Conservation (phyloP, 2,113 vertebrate genomes). For the Hylia prasina region DNA sequence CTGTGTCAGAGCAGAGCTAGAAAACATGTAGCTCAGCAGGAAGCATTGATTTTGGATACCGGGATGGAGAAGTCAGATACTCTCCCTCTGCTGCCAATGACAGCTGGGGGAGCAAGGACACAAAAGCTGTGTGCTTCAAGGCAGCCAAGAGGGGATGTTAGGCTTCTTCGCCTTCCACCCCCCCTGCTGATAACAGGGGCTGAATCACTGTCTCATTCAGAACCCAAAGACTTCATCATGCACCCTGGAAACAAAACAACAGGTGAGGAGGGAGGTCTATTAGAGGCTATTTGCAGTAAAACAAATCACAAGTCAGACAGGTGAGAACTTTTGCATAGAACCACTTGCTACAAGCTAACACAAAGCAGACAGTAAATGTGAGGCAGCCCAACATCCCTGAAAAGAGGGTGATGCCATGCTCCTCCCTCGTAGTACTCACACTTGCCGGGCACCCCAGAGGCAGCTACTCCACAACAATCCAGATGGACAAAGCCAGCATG, state of each 20-base stretch:
- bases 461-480: neutral
- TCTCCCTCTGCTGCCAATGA: neutral
- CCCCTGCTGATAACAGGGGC: neutral
- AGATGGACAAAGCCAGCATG: neutral
- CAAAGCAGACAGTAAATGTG: neutral
- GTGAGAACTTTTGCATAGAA: neutral
- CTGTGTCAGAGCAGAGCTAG: neutral
- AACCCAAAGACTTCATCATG: neutral
- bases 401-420: neutral
- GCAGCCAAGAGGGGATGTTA: neutral
- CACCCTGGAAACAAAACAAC: neutral
- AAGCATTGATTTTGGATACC: conserved; percentile 30
- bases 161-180: neutral
- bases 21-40: conserved; percentile 28
- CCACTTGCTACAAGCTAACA: neutral
- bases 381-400: neutral
- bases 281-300: neutral
- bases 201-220: neutral
- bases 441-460: neutral
- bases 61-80: neutral
- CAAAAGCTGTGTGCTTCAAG: neutral
- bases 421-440: neutral
- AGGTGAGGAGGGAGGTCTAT: neutral
- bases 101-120: neutral
- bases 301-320: neutral